These are phyloP conservation scores for Tapirus indicus DNA, from an alignment of 2,797 vertebrate genomes.

Conservation along the genomic window DNA sequence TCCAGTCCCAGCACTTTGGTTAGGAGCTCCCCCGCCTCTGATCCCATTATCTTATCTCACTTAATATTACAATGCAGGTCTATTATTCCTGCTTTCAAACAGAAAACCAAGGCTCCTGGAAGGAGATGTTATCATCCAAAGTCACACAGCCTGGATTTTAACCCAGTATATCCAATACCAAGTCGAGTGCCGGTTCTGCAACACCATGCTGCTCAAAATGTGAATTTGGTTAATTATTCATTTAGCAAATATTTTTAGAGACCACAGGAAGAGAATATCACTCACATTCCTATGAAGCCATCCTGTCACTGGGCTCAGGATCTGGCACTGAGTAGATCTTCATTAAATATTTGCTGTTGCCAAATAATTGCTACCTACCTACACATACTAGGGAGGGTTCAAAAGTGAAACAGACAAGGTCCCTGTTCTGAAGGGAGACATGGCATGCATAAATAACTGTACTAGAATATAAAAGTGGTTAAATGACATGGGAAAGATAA, in stretches of 20 bases:
- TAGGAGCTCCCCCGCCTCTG: neutral
- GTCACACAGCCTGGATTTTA: neutral
- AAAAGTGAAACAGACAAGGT: neutral
- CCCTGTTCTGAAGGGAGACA: neutral
- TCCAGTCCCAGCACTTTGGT: neutral
- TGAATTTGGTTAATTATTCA: neutral
- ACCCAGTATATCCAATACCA: neutral
- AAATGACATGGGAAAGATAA: neutral
- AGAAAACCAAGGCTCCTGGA: neutral
- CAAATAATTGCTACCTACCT: neutral
- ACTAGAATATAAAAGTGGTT: neutral
- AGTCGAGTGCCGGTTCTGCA: neutral
- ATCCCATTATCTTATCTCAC: neutral
- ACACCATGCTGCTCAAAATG: neutral
- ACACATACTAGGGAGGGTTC: neutral
- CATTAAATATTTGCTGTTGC: neutral
- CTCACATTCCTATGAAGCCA: neutral
- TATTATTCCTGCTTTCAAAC: neutral
- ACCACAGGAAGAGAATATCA: neutral
- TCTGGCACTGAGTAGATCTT: neutral
- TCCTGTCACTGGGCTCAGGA: neutral
- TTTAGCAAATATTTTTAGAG: neutral
- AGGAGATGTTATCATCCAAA: neutral
- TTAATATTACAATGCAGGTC: neutral
- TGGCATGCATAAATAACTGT: neutral